Conservation (phyloP, 2,888 invertebrate genomes). For the Noctua janthe region DNA sequence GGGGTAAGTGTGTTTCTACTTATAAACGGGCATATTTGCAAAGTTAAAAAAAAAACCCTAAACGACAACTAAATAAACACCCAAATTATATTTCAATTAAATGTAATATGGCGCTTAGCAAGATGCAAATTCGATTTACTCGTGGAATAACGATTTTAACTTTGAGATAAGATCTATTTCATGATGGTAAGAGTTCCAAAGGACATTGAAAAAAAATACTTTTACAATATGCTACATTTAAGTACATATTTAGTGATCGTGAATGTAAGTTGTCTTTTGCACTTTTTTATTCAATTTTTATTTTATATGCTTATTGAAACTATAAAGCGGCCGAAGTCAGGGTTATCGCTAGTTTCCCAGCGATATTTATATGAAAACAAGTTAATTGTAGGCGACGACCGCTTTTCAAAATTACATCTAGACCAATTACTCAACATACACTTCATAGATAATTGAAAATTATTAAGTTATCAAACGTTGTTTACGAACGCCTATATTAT, state of each 20-base stretch:
- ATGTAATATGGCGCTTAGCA: background rate
- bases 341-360: slow-evolving; percentile 5
- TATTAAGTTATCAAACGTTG: slow-evolving; percentile 62
- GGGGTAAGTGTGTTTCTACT: background rate
- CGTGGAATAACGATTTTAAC: background rate
- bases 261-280: background rate
- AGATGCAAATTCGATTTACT: background rate
- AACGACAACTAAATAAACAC: background rate
- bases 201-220: background rate
- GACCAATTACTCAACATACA: slow-evolving; percentile 50
- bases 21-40: background rate
- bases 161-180: background rate
- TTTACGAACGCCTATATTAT: slow-evolving; percentile 44
- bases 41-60: background rate
- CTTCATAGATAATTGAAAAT: slow-evolving; percentile 61
- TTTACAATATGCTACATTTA: background rate
- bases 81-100: background rate
- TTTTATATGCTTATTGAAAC: background rate
- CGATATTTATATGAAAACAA: slow-evolving; percentile 28
- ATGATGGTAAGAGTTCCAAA: background rate
- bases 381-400: slow-evolving; percentile 22
- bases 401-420: slow-evolving; percentile 39
- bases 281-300: background rate
- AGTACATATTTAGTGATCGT: background rate
- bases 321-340: background rate